Conservation (phyloP, 2,113 vertebrate species). For the Cyphomyrus plagiostoma region DNA sequence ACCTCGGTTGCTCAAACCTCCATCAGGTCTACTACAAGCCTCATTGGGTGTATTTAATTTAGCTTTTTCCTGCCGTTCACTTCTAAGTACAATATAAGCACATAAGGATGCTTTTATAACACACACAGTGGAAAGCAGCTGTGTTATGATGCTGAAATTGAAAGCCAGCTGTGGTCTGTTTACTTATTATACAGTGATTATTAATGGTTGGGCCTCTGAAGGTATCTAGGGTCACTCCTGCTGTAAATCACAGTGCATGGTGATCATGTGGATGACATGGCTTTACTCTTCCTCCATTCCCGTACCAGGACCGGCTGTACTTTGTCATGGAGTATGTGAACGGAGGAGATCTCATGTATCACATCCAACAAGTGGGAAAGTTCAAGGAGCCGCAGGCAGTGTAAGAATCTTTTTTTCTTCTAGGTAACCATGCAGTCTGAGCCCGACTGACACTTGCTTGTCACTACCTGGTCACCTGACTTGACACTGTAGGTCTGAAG, state of each 20-base stretch:
- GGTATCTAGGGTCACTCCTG: neutral
- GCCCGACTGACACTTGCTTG: no score
- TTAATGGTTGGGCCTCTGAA: neutral
- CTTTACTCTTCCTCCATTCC: neutral
- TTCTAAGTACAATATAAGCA: neutral
- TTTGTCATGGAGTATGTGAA: conserved; percentile 99
- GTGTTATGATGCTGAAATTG: neutral
- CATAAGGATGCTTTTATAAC: neutral
- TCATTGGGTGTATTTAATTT: neutral
- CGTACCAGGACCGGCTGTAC: conserved; percentile 84
- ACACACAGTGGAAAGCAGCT: neutral
- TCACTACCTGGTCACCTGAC: neutral
- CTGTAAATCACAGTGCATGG: neutral
- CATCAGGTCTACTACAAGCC: neutral
- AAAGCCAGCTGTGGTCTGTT: neutral
- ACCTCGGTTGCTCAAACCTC: neutral
- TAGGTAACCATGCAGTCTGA: neutral
- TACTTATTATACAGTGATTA: neutral
- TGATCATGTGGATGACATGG: neutral
- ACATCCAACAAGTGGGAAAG: conserved; percentile 95
- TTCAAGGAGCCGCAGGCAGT: conserved; percentile 98
- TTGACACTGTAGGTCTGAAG: neutral
- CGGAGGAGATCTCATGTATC: conserved; percentile 97
- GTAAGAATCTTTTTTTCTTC: conserved; percentile 61
- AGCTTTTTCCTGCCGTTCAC: neutral